phyloP scores from a whole-genome alignment of 2,888 invertebrate genomes.

The Drosophila greeni region DNA sequence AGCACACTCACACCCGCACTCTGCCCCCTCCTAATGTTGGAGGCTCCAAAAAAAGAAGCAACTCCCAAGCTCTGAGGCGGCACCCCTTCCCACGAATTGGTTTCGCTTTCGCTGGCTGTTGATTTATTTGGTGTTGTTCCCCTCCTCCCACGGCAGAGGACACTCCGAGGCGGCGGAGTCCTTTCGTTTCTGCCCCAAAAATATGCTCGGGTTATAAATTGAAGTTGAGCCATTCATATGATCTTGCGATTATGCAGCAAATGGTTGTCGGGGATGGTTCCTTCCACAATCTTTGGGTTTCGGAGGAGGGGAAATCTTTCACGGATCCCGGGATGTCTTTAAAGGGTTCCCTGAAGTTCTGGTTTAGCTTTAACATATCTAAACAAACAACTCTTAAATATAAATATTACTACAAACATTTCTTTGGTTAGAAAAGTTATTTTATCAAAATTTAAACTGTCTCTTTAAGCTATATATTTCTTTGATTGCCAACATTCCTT shows the following conservation, averaged over 20 bases:
- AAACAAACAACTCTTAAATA: background rate
- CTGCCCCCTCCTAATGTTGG: constrained; percentile 46
- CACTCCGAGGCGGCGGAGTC: constrained; percentile 37
- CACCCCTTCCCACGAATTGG: constrained; percentile 35
- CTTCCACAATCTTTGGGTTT: background rate
- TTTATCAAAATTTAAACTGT: background rate
- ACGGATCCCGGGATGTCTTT: constrained; percentile 2
- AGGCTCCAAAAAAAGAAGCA: constrained; percentile 44
- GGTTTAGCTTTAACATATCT: background rate
- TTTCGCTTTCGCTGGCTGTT: constrained; percentile 64
- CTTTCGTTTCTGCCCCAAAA: constrained; percentile 45
- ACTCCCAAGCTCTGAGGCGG: constrained; percentile 30
- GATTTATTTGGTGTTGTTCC: constrained; percentile 64
- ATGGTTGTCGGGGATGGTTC: constrained; percentile 37
- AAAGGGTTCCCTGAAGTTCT: background rate
- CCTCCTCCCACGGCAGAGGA: constrained; percentile 39
- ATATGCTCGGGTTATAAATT: constrained; percentile 68
- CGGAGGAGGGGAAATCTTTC: background rate
- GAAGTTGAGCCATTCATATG: constrained; percentile 70
- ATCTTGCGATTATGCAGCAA: constrained; percentile 69
- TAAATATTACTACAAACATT: background rate
- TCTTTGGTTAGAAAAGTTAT: background rate
- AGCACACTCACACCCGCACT: constrained; percentile 10
- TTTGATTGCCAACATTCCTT: background rate
- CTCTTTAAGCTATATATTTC: background rate